Conservation (phyloP, 2,113 vertebrate genomes). For the Phaethornis superciliosus region DNA sequence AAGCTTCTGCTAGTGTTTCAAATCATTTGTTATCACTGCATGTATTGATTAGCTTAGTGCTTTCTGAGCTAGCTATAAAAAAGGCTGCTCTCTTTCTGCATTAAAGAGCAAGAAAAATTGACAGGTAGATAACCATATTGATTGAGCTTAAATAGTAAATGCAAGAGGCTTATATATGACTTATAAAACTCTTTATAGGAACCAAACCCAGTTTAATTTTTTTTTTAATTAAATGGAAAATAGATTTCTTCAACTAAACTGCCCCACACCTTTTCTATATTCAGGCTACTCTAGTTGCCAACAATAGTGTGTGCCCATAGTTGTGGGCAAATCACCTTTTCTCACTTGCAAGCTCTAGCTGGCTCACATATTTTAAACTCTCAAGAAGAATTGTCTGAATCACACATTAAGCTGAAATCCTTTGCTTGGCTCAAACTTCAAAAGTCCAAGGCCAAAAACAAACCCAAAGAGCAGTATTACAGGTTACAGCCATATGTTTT, state of each 20-base stretch:
- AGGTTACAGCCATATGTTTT: constrained; percentile 73
- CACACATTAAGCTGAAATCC: constrained; percentile 64
- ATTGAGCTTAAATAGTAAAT: constrained; percentile 75
- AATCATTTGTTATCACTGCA: constrained; percentile 77
- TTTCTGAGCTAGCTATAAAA: constrained; percentile 72
- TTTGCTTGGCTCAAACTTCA: constrained; percentile 73
- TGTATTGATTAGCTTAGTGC: constrained; percentile 78
- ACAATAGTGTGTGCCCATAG: neutral
- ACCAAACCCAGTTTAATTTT: constrained; percentile 25
- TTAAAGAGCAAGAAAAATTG: constrained; percentile 78
- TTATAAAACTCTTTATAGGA: constrained; percentile 50
- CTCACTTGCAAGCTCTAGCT: constrained; percentile 23
- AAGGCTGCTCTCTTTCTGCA: constrained; percentile 63
- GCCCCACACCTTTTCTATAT: constrained; percentile 22
- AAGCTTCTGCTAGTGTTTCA: constrained; percentile 77
- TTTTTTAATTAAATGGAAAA: constrained; percentile 46
- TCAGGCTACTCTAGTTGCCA: constrained; percentile 14
- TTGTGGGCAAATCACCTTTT: constrained; percentile 30
- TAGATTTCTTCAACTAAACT: constrained; percentile 48
- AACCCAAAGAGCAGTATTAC: constrained; percentile 65
- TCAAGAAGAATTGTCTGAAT: constrained; percentile 66
- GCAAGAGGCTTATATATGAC: constrained; percentile 56
- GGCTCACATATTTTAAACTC: neutral
- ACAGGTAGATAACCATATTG: constrained; percentile 81
- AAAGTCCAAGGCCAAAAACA: constrained; percentile 61